Evolutionary conservation across 2,113 vertebrate genomes (phyloP).

Genomic region (Mirounga angustirostris): DNA sequence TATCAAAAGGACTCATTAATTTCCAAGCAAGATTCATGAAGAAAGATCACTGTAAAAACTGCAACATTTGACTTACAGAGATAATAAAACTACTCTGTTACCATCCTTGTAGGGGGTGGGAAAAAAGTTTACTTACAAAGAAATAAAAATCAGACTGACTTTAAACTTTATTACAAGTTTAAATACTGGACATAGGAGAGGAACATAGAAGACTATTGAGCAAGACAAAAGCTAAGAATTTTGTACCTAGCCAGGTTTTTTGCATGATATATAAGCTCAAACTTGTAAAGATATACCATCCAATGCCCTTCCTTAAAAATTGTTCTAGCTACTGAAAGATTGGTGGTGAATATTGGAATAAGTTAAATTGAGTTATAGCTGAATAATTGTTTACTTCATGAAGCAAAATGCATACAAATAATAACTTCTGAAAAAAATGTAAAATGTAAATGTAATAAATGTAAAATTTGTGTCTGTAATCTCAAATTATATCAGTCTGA

Average conservation of each 20-base stretch:
- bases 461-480: background rate
- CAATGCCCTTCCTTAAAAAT: background rate
- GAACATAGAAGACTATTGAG: background rate
- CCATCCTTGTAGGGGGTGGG: background rate
- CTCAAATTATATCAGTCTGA: background rate
- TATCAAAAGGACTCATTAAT: background rate
- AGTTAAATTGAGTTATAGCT: background rate
- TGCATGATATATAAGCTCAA: background rate
- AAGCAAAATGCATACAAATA: background rate
- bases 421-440: background rate
- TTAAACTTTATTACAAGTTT: conserved; percentile 1
- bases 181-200: background rate
- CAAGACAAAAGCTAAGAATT: conserved; percentile 15
- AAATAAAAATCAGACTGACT: background rate
- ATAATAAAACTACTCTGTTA: conserved; percentile 4
- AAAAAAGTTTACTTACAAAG: background rate
- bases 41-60: background rate
- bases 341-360: conserved; percentile 1
- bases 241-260: conserved; percentile 18
- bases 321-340: background rate
- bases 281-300: background rate
- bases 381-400: background rate
- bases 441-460: background rate
- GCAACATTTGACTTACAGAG: background rate
- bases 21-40: background rate